phyloP scores from a whole-genome alignment of 2,113 vertebrate species.

The Dicentrarchus labrax region DNA sequence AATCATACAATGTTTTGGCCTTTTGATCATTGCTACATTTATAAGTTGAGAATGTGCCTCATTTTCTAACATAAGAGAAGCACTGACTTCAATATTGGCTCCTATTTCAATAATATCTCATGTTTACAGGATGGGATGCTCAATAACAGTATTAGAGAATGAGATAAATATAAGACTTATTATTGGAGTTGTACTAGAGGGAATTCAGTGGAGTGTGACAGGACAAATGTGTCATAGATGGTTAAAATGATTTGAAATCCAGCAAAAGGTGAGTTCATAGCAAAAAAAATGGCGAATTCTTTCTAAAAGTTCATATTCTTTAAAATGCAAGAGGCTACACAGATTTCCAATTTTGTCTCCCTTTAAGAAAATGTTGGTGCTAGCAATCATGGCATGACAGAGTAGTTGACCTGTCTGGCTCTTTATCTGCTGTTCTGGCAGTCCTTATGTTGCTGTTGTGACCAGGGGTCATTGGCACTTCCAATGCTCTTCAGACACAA shows the following conservation, averaged over 20 bases:
- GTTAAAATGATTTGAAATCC: not conserved
- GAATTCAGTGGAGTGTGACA: not conserved
- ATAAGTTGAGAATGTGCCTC: slow-evolving; percentile 12
- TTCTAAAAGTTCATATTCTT: slow-evolving; percentile 13
- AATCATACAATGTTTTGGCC: slow-evolving; percentile 55
- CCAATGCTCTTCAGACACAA: slow-evolving; percentile 83
- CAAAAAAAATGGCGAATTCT: not conserved
- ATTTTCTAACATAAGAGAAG: slow-evolving; percentile 8
- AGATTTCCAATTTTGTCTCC: slow-evolving; percentile 53
- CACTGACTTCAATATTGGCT: not conserved
- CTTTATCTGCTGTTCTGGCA: slow-evolving; percentile 78
- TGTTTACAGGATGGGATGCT: slow-evolving; percentile 9
- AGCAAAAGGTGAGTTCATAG: not conserved
- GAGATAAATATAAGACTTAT: not conserved
- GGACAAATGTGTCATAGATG: not conserved
- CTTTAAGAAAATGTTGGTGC: slow-evolving; percentile 81
- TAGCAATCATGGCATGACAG: slow-evolving; percentile 67
- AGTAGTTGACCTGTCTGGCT: slow-evolving; percentile 72
- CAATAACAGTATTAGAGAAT: not conserved
- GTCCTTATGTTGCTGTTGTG: slow-evolving; percentile 70
- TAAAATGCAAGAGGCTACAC: slow-evolving; percentile 33
- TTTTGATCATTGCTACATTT: slow-evolving; percentile 38
- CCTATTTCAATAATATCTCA: not conserved
- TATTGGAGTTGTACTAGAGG: not conserved
- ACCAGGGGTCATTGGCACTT: slow-evolving; percentile 79